Conservation (phyloP, 2,888 invertebrate species). For the Lottia scabra region DNA sequence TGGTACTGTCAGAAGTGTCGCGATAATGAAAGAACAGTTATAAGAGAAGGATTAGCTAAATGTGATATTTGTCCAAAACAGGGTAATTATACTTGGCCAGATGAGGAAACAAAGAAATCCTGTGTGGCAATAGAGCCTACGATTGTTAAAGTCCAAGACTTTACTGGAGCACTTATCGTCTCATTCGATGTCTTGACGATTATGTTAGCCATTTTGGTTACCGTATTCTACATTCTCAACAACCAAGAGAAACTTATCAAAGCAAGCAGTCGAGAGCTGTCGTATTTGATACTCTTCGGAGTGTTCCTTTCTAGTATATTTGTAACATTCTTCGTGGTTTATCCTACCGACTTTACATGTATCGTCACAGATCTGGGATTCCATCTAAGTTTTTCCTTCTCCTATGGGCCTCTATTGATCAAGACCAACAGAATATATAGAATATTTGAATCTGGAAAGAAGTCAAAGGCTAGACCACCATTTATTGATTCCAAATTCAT, state of each 20-base stretch:
- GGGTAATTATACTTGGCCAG: conserved; percentile 36
- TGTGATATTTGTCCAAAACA: conserved; percentile 31
- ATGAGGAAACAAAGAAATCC: conserved; percentile 20
- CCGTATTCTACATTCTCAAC: conserved; percentile 32
- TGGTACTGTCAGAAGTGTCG: conserved; percentile 44
- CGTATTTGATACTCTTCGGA: conserved; percentile 36
- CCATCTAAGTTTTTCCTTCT: conserved; percentile 40
- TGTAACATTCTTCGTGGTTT: conserved; percentile 26
- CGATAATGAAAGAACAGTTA: conserved; percentile 33
- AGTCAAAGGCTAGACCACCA: conserved; percentile 28
- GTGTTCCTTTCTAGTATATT: conserved; percentile 34
- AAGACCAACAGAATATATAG: conserved; percentile 49
- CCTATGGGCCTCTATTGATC: conserved; percentile 43
- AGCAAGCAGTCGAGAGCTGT: conserved; percentile 45
- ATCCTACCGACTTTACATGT: conserved; percentile 33
- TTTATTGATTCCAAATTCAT: conserved; percentile 38
- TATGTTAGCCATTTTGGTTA: conserved; percentile 13
- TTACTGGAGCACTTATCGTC: conserved; percentile 22
- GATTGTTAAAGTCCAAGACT: conserved; percentile 20
- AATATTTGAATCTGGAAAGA: conserved; percentile 42
- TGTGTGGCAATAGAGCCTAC: conserved; percentile 28
- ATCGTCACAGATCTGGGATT: conserved; percentile 35
- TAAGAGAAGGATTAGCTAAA: conserved; percentile 14
- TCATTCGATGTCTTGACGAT: conserved; percentile 25
- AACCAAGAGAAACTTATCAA: conserved; percentile 40